phyloP scores from a whole-genome alignment of 1,140 invertebrate genomes.

The Bombus breviceps region DNA sequence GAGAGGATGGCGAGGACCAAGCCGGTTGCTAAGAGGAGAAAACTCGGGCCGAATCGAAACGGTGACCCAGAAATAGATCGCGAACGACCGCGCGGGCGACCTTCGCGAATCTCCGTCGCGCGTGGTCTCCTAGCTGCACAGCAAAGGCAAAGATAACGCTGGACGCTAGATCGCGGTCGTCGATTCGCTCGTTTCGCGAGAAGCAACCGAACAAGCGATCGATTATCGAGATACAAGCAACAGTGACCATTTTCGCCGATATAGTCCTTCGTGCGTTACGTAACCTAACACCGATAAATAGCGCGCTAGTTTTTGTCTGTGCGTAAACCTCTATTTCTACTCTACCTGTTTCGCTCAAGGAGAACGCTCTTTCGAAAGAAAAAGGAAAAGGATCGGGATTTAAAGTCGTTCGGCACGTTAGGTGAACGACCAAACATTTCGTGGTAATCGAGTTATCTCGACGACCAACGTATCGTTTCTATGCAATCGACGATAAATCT shows the following conservation, averaged over 20 bases:
- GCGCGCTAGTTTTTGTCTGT: neutral
- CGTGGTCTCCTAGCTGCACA: no score
- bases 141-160: neutral
- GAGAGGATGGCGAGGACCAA: neutral
- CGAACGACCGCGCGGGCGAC: conserved; percentile 2
- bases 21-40: conserved; percentile 30
- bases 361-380: neutral
- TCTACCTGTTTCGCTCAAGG: neutral
- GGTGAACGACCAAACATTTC: neutral
- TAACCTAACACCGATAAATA: neutral
- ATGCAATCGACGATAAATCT: conserved; percentile 13
- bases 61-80: conserved; percentile 28
- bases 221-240: neutral
- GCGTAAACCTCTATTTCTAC: neutral
- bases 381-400: neutral
- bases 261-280: neutral
- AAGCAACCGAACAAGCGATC: neutral
- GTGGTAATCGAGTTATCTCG: neutral
- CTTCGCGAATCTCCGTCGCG: conserved; percentile 1
- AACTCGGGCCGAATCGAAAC: conserved; percentile 22
- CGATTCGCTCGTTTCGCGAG: neutral
- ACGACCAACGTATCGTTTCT: neutral
- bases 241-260: neutral
- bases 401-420: neutral
- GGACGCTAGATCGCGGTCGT: neutral